These are phyloP conservation scores for Alcedo quadribrachys DNA, from an alignment of 2,797 vertebrate genomes.

Conservation along the genomic window DNA sequence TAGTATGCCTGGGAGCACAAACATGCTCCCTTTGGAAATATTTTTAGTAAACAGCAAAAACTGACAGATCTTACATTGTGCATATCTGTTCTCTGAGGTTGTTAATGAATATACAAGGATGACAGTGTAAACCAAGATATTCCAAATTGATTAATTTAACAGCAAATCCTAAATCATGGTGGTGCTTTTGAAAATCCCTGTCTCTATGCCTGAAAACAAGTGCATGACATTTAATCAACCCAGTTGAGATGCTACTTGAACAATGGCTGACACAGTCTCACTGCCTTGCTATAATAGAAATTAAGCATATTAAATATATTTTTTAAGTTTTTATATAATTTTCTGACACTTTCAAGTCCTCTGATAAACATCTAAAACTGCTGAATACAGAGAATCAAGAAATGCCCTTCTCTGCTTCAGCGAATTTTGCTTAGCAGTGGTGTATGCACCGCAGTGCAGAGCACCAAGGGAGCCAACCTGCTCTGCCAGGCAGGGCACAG, in stretches of 20 bases:
- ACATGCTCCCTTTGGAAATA: neutral
- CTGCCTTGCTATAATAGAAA: neutral
- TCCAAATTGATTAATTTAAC: neutral
- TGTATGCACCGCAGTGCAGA: neutral
- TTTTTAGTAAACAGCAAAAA: neutral
- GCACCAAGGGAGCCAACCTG: neutral
- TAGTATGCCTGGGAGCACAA: neutral
- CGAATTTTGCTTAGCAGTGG: neutral
- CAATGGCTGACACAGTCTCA: neutral
- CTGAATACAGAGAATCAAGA: neutral
- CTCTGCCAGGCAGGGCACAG: neutral
- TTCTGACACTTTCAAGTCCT: neutral
- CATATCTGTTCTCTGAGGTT: neutral
- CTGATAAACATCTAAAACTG: neutral
- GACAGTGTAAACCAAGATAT: neutral
- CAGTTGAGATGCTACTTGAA: neutral
- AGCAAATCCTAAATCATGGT: neutral
- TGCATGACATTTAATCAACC: neutral
- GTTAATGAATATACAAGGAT: neutral
- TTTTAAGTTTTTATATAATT: neutral
- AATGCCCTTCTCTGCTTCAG: neutral
- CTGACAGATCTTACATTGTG: neutral
- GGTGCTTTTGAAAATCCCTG: neutral
- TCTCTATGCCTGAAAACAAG: neutral
- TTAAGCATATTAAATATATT: neutral